Base-by-base conservation (phyloP, 2,888 invertebrate genomes). In the Melinaea menophilus region DNA sequence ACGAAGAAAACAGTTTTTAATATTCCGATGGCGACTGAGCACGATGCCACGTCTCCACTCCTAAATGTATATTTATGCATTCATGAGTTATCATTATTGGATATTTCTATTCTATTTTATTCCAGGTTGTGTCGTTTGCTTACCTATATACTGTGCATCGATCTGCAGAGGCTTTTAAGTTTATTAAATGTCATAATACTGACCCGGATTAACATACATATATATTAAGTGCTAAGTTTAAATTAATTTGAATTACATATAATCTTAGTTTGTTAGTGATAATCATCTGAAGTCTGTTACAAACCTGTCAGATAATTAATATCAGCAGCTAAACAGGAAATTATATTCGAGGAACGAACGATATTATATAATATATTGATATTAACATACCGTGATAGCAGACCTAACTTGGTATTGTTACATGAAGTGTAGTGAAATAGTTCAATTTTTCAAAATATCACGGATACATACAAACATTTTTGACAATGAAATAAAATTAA, bases 1-100 rank as follows among this genome's bases (percentile, higher is more conserved):
- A 73, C 74, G 71, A 79, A 63, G 61, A 62, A 78, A 79, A 79
- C 79, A 79, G 63, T 78, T 79, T 82, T 80, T 79, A 81, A 82
- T 80, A 82, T 82, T 80, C 79, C 72, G 76, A 79, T 78, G 74
- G 77, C 73, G 75, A 64, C 71, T 71, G 68, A 66, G 66, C 61
- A 77, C 77, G 74, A 81, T 80, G 77, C 68, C 71, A 70, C 70
- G 66, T 70, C 69, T 71, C 62, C 63, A 62, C 70, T 74, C 75
- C 22, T 22, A 22, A 22, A 22, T 22, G 22, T 22, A 22, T 22
- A 22, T 22, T 22, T 22, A 78, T 79, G 83, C 82, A 84, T 84
- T 79, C 81, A 84, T 82, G 81, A 82, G 69, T 72, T 22, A 22
- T 22, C 22, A 71, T 73, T 71, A 70, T 70, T 67, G 65, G 67